Conservation (phyloP, 2,113 vertebrate genomes). For the Cheirogaleus medius region DNA sequence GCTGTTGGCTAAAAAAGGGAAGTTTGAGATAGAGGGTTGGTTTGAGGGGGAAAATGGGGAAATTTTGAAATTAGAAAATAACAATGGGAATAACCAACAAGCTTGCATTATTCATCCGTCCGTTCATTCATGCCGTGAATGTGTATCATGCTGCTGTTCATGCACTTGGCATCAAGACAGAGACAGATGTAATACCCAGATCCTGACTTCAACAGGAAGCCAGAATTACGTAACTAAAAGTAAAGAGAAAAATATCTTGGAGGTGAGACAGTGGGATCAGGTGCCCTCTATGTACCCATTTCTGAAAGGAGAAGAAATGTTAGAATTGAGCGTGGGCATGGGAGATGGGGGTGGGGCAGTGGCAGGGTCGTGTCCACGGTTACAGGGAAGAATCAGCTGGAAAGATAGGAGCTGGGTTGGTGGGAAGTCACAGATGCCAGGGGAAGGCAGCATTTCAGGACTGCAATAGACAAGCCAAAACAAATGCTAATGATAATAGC, state of each 20-base stretch:
- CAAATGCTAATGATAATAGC: not conserved
- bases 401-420: not conserved
- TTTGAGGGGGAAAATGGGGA: not conserved
- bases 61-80: slow-evolving; percentile 6
- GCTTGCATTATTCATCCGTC: not conserved
- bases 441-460: not conserved
- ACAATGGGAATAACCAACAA: not conserved
- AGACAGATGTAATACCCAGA: not conserved
- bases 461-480: not conserved
- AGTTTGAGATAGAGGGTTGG: not conserved
- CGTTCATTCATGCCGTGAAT: not conserved
- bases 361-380: not conserved
- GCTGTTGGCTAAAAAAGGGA: not conserved
- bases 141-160: not conserved
- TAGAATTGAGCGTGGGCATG: not conserved
- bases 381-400: not conserved
- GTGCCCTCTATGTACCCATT: not conserved
- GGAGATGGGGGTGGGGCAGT: not conserved
- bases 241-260: not conserved
- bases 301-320: not conserved
- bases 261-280: not conserved
- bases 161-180: not conserved
- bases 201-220: not conserved
- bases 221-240: not conserved
- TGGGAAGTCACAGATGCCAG: not conserved